A percentile compares a stretch with the other conserved stretches of the same genome.
These are phyloP conservation scores for Heteromormyrus szaboi DNA, from an alignment of 2,797 vertebrate species.

Conservation along the genomic window DNA sequence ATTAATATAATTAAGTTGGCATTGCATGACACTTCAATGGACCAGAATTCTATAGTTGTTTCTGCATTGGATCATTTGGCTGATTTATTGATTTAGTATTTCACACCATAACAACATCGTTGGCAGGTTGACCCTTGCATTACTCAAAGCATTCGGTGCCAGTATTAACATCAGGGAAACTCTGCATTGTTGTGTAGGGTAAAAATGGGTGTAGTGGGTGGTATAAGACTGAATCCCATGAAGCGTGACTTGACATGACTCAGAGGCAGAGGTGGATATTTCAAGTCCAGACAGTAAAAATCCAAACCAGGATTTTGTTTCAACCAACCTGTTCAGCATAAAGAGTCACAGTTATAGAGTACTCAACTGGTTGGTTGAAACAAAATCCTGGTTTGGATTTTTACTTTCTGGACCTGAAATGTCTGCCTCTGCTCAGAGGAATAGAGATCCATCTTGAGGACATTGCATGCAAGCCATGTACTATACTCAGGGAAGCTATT, in stretches of 20 bases:
- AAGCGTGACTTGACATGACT: background rate
- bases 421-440: background rate
- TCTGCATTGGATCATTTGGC: constrained; percentile 30
- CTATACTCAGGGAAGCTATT: background rate
- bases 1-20: constrained; percentile 22
- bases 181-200: background rate
- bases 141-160: background rate
- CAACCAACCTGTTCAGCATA: background rate
- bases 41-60: constrained; percentile 26
- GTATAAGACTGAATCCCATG: background rate
- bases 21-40: constrained; percentile 31
- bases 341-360: background rate
- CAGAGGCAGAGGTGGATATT: background rate
- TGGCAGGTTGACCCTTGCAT: constrained; percentile 20
- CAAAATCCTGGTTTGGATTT: background rate
- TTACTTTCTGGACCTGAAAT: background rate
- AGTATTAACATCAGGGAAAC: background rate
- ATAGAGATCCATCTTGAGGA: background rate
- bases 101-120: constrained; percentile 14
- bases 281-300: background rate
- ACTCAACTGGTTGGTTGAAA: background rate
- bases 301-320: background rate
- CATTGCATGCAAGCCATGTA: background rate
- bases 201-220: background rate
- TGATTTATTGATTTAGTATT: constrained; percentile 27